Evolutionary conservation across 2,888 invertebrate species (phyloP).

Genomic region (Spodoptera picta): DNA sequence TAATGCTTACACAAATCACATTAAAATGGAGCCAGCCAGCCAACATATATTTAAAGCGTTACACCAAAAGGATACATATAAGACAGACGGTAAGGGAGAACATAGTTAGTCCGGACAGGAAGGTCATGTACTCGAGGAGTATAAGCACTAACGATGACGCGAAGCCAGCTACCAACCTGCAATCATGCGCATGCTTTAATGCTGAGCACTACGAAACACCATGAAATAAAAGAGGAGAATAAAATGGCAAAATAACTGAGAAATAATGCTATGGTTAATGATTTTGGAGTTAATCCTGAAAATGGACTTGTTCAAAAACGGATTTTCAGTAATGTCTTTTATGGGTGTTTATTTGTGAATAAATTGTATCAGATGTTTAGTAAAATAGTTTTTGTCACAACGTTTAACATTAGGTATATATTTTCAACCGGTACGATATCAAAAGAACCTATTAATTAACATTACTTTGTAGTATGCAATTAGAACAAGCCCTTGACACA

Average conservation of each 20-base stretch:
- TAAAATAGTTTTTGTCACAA: too few species aligned
- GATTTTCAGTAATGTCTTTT: too few species aligned
- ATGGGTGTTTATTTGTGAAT: too few species aligned
- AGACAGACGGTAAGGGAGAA: constrained; percentile 91
- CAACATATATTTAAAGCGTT: constrained; percentile 22
- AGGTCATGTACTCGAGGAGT: constrained; percentile 90
- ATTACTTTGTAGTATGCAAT: too few species aligned
- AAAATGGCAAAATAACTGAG: background rate
- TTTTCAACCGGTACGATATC: too few species aligned
- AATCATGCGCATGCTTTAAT: constrained; percentile 71
- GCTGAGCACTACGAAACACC: background rate
- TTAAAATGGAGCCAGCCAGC: constrained; percentile 2
- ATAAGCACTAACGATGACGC: constrained; percentile 90
- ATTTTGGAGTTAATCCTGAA: too few species aligned
- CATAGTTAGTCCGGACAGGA: constrained; percentile 92
- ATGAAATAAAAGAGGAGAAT: background rate
- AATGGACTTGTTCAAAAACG: too few species aligned
- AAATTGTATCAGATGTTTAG: too few species aligned
- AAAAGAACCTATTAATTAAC: too few species aligned
- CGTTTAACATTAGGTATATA: too few species aligned
- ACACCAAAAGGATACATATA: constrained; percentile 91
- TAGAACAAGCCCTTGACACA: too few species aligned
- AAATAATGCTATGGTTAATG: too few species aligned
- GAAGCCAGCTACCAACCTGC: constrained; percentile 90
- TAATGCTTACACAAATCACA: constrained; percentile 9